Percentiles rank a stretch among this genome's conserved stretches.
Evolutionary conservation across 2,888 invertebrate species (phyloP).

Genomic region (Spodoptera exigua): DNA sequence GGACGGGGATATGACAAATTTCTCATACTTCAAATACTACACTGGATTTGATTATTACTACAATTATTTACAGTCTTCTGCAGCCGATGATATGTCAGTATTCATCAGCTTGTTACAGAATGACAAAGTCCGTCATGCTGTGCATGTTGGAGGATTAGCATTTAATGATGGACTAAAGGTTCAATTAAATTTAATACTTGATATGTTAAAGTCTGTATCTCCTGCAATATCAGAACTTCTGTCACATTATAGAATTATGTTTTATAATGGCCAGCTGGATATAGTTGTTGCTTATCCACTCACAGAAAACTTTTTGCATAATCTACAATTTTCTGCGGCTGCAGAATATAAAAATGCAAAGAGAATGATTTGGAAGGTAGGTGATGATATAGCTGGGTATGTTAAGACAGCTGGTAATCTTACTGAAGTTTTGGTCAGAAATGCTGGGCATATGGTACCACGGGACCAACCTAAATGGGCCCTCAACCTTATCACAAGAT

Average conservation of each 20-base stretch:
- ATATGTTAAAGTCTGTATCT: conserved; percentile 90
- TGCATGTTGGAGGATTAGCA: conserved; percentile 90
- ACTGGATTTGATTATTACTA: conserved; percentile 94
- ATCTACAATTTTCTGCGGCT: conserved; percentile 91
- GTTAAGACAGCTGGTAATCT: conserved; percentile 92
- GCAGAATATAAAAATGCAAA: conserved; percentile 90
- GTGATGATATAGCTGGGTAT: conserved; percentile 92
- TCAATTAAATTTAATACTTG: conserved; percentile 84
- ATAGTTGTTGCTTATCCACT: conserved; percentile 90
- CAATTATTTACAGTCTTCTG: conserved; percentile 90
- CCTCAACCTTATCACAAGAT: conserved; percentile 88
- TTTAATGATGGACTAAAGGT: conserved; percentile 86
- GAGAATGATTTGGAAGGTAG: conserved; percentile 91
- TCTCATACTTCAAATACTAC: conserved; percentile 89
- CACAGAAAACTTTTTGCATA: conserved; percentile 91
- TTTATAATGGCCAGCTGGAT: conserved; percentile 92
- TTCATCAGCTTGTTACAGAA: conserved; percentile 74
- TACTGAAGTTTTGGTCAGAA: conserved; percentile 92
- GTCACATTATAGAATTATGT: conserved; percentile 86
- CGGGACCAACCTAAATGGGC: conserved; percentile 90
- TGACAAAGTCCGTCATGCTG: conserved; percentile 81
- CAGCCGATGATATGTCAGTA: conserved; percentile 80
- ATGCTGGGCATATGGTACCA: conserved; percentile 94
- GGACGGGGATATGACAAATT: conserved; percentile 74
- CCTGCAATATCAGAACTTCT: conserved; percentile 79